phyloP scores from a whole-genome alignment of 2,797 vertebrate species.

The Erethizon dorsatum region DNA sequence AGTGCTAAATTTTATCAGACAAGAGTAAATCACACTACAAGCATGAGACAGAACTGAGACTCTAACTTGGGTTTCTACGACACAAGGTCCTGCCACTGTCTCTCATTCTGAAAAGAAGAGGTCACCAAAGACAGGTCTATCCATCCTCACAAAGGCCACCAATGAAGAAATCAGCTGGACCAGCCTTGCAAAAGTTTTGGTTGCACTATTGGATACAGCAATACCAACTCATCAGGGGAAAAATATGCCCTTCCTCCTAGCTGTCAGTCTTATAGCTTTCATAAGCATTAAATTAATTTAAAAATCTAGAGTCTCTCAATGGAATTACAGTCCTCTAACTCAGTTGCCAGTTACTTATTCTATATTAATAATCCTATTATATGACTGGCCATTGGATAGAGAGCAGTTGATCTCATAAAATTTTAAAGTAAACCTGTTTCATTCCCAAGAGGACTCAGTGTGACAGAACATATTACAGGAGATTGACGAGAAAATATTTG shows the following conservation, averaged over 20 bases:
- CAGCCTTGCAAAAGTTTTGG: slow-evolving; percentile 3
- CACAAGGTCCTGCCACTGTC: background rate
- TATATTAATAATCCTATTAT: slow-evolving; percentile 89
- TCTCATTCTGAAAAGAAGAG: background rate
- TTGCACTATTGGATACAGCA: background rate
- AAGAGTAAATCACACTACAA: background rate
- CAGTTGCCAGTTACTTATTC: slow-evolving; percentile 88
- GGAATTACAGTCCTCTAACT: slow-evolving; percentile 85
- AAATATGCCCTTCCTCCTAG: slow-evolving; percentile 64
- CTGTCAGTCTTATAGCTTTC: slow-evolving; percentile 85
- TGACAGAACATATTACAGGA: slow-evolving; percentile 88
- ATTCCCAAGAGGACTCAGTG: slow-evolving; percentile 85
- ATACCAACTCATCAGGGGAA: background rate
- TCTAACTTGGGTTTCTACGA: background rate
- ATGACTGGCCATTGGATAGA: slow-evolving; percentile 83
- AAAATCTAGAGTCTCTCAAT: slow-evolving; percentile 79
- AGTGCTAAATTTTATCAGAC: background rate
- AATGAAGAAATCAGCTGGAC: background rate
- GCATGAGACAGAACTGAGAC: background rate
- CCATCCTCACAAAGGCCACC: background rate
- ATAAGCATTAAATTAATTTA: slow-evolving; percentile 81
- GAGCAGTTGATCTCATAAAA: slow-evolving; percentile 88
- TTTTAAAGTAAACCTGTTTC: slow-evolving; percentile 89
- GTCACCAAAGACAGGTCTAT: background rate
- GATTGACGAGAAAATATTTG: slow-evolving; percentile 88